Evolutionary conservation across 2,888 invertebrate genomes (phyloP), one percentile per base, ranked within the genome.

Genomic region (Mythimna ferrago): DNA sequence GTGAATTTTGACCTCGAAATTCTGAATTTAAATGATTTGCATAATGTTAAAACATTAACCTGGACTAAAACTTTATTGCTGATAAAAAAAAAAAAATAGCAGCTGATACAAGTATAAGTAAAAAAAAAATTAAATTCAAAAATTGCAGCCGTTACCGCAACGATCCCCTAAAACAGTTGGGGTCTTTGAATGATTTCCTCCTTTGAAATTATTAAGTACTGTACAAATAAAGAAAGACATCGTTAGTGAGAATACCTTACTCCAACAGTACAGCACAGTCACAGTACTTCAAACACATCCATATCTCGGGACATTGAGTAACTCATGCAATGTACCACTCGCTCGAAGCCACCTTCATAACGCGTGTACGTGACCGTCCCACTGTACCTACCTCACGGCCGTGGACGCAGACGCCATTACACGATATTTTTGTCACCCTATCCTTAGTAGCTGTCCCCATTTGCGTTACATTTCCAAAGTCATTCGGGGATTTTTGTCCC

Each of bases 231-330:
- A 38, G 6, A 7, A 32, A 44, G 54, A 44, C 5, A 0, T 19
- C 2, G 4, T 9, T 48, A 16, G 7, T 11, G 4, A 35, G 32
- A 77, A 53, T 44, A 16, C 58, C 57, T 56, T 21, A 5, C 6
- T 44, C 11, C 58, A 65, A 44, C 51, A 57, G 0, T 19, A 38
- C 60, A 58, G 21, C 38, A 71, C 62, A 67, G 62, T 21, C 76
- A 84, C 76, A 79, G 58, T 73, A 86, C 75, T 67, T 67, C 51
- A 76, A 76, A 83, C 75, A 78, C 84, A 81, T 84, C 68, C 81
- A 86, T 82, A 87, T 81, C 62, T 58, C 66, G 71, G 63, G 89
- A 88, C 89, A 76, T 89, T 89, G 88, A 89, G 88, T 86, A 83
- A 88, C 83, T 84, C 88, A 71, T 80, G 86, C 86, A 80, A 84